Evolutionary conservation across 1,140 invertebrate species (phyloP).

Genomic region (Hormaphis cornu): DNA sequence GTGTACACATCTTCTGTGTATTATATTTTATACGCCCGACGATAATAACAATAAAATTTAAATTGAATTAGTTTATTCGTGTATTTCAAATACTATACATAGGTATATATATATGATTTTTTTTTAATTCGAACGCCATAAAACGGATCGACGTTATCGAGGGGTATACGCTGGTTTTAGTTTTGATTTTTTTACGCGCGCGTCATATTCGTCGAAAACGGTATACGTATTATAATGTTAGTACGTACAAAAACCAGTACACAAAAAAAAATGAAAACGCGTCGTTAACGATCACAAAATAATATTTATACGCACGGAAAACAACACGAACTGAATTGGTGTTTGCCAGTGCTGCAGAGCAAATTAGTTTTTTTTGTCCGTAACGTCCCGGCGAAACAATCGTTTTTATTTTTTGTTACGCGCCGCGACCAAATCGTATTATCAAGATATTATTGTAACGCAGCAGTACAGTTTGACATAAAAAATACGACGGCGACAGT

Average conservation of each 20-base stretch:
- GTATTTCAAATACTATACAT: no score
- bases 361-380: neutral
- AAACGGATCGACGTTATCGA: slow-evolving; percentile 12
- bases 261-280: no score
- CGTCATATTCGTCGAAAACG: slow-evolving; percentile 3
- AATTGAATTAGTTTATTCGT: slow-evolving; percentile 16
- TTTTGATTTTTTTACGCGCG: neutral
- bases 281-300: no score
- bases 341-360: no score
- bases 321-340: no score
- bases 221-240: neutral
- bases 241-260: no score
- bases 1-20: neutral
- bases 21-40: neutral
- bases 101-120: neutral
- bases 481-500: neutral
- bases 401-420: slow-evolving; percentile 11
- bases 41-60: slow-evolving; percentile 25
- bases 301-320: no score
- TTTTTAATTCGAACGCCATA: slow-evolving; percentile 18
- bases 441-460: no score
- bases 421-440: neutral
- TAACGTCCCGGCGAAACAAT: neutral
- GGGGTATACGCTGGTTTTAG: neutral
- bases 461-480: neutral